Evolutionary conservation across 1,140 invertebrate genomes (phyloP), one percentile per base, ranked within the genome.

Genomic region (Trinorchestia longiramus): DNA sequence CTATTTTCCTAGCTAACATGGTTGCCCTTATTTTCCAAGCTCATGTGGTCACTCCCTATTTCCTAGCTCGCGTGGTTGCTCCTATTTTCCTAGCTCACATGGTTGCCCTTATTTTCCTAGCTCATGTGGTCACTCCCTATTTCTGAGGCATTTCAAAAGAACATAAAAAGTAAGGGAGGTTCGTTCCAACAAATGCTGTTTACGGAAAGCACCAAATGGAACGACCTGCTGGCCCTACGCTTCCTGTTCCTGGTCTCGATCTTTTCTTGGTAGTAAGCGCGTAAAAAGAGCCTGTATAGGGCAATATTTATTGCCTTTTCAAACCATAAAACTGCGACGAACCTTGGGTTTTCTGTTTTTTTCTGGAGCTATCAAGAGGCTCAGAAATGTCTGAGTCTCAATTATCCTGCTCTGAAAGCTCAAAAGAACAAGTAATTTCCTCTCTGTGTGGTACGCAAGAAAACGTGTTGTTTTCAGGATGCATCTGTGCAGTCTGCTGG

Each of bases 101-200:
- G n/a, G n/a, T n/a, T n/a, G n/a, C n/a, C n/a, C n/a, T n/a, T n/a
- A n/a, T n/a, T n/a, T n/a, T n/a, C n/a, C n/a, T n/a, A n/a, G n/a
- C n/a, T n/a, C n/a, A n/a, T n/a, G n/a, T n/a, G n/a, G n/a, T n/a
- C n/a, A n/a, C n/a, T n/a, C n/a, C n/a, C n/a, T n/a, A n/a, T n/a
- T n/a, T n/a, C n/a, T n/a, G n/a, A n/a, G n/a, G n/a, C n/a, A n/a
- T n/a, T n/a, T n/a, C n/a, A n/a, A n/a, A n/a, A n/a, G n/a, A n/a
- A n/a, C n/a, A n/a, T n/a, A n/a, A n/a, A n/a, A n/a, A n/a, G n/a
- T n/a, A n/a, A n/a, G n/a, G n/a, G n/a, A n/a, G n/a, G n/a, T n/a
- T n/a, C n/a, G n/a, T n/a, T n/a, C 62, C 62, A 77, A 77, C 62
- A 77, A 77, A 77, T 77, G 62, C 62, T 77, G 62, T 77, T 77